Conservation (phyloP, 2,888 invertebrate species). For the Patella depressa region DNA sequence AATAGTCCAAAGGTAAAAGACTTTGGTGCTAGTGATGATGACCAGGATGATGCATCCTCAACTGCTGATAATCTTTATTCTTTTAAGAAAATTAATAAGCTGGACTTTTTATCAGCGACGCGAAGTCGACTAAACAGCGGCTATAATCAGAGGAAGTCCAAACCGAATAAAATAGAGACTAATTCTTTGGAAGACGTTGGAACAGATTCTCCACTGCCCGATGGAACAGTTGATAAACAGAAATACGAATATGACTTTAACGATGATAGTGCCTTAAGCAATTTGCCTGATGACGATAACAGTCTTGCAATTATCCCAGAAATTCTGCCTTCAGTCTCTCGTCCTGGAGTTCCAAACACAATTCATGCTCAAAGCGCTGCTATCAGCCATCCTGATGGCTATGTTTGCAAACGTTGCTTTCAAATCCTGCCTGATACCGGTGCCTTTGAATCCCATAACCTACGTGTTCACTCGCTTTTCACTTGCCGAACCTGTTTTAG, state of each 20-base stretch:
- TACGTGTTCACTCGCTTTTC: conserved; percentile 46
- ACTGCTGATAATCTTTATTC: not conserved
- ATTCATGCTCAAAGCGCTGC: conserved; percentile 12
- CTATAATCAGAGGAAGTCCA: not conserved
- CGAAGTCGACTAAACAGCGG: not conserved
- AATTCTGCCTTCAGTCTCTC: not conserved
- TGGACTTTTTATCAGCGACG: not conserved
- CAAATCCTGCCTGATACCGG: conserved; percentile 39
- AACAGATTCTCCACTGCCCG: not conserved
- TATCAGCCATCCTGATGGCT: conserved; percentile 28
- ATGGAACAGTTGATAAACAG: not conserved
- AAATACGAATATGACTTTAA: not conserved
- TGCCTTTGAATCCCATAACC: conserved; percentile 52
- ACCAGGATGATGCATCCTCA: not conserved
- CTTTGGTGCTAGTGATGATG: not conserved
- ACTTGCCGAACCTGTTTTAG: conserved; percentile 55
- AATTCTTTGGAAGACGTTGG: not conserved
- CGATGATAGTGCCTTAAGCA: not conserved
- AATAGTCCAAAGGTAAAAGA: not conserved
- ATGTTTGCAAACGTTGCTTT: conserved; percentile 50
- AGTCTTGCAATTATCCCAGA: not conserved
- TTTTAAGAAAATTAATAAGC: not conserved
- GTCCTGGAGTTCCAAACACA: conserved; percentile 8
- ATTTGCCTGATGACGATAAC: not conserved
- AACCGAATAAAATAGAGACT: not conserved